Percentiles rank a stretch among this genome's conserved stretches.
phyloP scores from a whole-genome alignment of 2,888 invertebrate genomes.

The Rhorus exstirpatorius region DNA sequence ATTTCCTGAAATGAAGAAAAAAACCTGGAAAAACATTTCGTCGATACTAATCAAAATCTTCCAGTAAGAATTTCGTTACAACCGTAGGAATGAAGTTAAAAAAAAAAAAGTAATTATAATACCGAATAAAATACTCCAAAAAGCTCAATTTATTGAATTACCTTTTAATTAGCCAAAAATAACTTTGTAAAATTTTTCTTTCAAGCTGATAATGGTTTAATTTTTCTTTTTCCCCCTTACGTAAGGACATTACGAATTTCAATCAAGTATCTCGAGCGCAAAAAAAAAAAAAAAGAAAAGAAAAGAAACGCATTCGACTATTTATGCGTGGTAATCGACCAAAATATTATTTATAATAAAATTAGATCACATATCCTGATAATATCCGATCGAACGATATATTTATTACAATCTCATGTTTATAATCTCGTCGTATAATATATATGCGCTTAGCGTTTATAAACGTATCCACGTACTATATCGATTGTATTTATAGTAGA shows the following conservation, averaged over 20 bases:
- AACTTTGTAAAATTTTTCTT: neutral
- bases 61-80: neutral
- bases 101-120: neutral
- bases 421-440: slow-evolving; percentile 63
- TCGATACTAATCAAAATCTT: slow-evolving; percentile 6
- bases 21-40: neutral
- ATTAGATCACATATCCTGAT: slow-evolving; percentile 54
- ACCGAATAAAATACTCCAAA: neutral
- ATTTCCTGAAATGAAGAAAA: neutral
- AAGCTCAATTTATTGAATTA: neutral
- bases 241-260: neutral
- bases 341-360: slow-evolving; percentile 57
- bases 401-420: slow-evolving; percentile 62
- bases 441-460: slow-evolving; percentile 49
- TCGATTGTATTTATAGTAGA: slow-evolving; percentile 67
- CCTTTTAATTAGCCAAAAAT: neutral
- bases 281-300: neutral
- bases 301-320: slow-evolving; percentile 30
- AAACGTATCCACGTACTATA: slow-evolving; percentile 56
- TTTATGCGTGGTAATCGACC: slow-evolving; percentile 35
- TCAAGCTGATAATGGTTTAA: neutral
- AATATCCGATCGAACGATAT: slow-evolving; percentile 47
- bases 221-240: neutral
- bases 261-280: neutral
- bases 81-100: neutral